Base-by-base conservation (phyloP, 2,113 vertebrate species). In the Sapayoa aenigma region DNA sequence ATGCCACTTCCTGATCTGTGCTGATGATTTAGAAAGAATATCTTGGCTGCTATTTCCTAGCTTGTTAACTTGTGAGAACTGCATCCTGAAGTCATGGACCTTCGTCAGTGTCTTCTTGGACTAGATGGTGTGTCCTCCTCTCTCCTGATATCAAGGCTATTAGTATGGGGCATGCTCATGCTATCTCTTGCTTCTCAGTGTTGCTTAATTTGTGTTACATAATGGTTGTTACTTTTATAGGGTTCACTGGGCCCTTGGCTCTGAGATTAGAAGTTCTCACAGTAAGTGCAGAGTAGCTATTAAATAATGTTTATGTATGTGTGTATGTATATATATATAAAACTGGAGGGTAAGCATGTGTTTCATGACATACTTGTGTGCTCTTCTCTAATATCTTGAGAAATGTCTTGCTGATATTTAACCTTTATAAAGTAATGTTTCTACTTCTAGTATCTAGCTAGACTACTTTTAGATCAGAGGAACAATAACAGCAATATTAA, bases 111-210 rank as follows among this genome's bases (percentile, higher is more conserved):
- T 30, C n/a, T 16, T 72, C 30, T 41, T 83, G 27, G 27, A 39
- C 49, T 25, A 75, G 62, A 63, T 39, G 3, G 14, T 82, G 63
- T 85, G 6, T 17, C 59, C 14, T 58, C 18, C 31, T 15, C 15
- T 72, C 15, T 56, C 23, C 49, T 24, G 5, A 1, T 5, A 37
- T 33, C 2, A 1, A 13, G 8, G 21, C 69, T 85, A 0, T 35
- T 49, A 33, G 18, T 56, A 19, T 56, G 47, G 28, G 25, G 2
- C 53, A 31, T 39, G 9, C 30, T 59, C 13, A 7, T 53, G 39
- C 67, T 33, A 5, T 30, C 33, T 76, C 44, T 84, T 77, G 9
- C 44, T 80, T 89, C 24, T 73, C 19, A 28, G 1, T 35, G 37
- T 68, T 83, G 6, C 27, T 39, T 60, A 47, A 22, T 68, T 80